Evolutionary conservation across 2,797 vertebrate genomes (phyloP).

Genomic region (Hafferia zeledoni): DNA sequence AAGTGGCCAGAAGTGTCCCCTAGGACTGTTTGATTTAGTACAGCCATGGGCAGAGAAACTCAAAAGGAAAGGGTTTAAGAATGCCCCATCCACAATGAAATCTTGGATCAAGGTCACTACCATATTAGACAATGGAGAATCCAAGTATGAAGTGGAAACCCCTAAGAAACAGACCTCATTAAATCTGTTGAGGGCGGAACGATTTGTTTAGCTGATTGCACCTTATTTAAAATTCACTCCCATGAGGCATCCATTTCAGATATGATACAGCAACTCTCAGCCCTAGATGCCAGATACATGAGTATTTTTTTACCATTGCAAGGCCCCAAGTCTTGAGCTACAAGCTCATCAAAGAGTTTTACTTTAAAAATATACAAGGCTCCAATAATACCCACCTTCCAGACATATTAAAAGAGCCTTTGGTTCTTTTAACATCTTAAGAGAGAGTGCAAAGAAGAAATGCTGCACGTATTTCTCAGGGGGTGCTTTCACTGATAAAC

Average conservation of each 20-base stretch:
- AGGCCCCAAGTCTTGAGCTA: neutral
- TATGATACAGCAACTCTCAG: constrained; percentile 5
- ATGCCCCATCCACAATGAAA: neutral
- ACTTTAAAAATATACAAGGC: neutral
- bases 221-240: constrained; percentile 41
- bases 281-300: neutral
- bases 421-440: neutral
- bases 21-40: neutral
- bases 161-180: neutral
- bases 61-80: neutral
- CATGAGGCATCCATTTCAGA: constrained; percentile 17
- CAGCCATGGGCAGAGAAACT: neutral
- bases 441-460: neutral
- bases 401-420: neutral
- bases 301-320: neutral
- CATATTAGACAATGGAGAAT: neutral
- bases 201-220: constrained; percentile 13
- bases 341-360: neutral
- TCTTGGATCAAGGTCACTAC: neutral
- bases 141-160: neutral
- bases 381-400: neutral
- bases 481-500: neutral
- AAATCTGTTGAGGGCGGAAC: constrained; percentile 5
- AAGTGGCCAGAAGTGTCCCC: neutral
- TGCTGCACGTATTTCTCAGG: neutral